These are phyloP conservation scores for Drosophila nebulosa DNA, from an alignment of 1,140 invertebrate species.

Conservation along the genomic window DNA sequence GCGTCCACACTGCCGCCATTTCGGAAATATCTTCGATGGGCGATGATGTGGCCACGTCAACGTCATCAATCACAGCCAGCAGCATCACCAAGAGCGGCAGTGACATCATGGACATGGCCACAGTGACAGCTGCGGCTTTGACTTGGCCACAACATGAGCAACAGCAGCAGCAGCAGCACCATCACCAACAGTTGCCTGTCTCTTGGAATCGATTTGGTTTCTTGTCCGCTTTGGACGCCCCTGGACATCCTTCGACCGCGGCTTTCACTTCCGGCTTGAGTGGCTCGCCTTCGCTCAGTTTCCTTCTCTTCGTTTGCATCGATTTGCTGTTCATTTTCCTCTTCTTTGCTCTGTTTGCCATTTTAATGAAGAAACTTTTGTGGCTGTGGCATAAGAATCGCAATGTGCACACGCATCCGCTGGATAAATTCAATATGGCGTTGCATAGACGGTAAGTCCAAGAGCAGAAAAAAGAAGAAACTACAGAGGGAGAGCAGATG, in stretches of 20 bases:
- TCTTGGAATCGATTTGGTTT: conserved; percentile 14
- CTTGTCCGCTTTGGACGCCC: not conserved
- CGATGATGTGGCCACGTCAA: conserved; percentile 44
- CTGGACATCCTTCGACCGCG: conserved; percentile 19
- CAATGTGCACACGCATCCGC: conserved; percentile 71
- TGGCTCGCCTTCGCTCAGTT: conserved; percentile 61
- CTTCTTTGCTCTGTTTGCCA: conserved; percentile 76
- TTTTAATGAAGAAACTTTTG: conserved; percentile 82
- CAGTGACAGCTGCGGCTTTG: conserved; percentile 45
- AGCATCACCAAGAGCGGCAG: conserved; percentile 7
- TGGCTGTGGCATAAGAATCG: conserved; percentile 80
- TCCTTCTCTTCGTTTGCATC: conserved; percentile 75
- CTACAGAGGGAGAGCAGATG: not conserved
- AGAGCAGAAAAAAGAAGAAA: not conserved
- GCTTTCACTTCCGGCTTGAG: conserved; percentile 59
- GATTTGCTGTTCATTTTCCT: conserved; percentile 79
- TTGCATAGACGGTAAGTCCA: conserved; percentile 65
- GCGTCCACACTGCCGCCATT: not conserved
- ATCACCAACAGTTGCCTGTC: conserved; percentile 10
- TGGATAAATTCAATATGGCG: conserved; percentile 79
- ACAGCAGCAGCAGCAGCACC: conserved; percentile 17
- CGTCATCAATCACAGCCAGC: conserved; percentile 58
- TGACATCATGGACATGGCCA: conserved; percentile 11
- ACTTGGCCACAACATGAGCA: conserved; percentile 30
- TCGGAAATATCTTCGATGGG: conserved; percentile 20